phyloP scores from a whole-genome alignment of 2,113 vertebrate genomes.

The Clinocottus analis region DNA sequence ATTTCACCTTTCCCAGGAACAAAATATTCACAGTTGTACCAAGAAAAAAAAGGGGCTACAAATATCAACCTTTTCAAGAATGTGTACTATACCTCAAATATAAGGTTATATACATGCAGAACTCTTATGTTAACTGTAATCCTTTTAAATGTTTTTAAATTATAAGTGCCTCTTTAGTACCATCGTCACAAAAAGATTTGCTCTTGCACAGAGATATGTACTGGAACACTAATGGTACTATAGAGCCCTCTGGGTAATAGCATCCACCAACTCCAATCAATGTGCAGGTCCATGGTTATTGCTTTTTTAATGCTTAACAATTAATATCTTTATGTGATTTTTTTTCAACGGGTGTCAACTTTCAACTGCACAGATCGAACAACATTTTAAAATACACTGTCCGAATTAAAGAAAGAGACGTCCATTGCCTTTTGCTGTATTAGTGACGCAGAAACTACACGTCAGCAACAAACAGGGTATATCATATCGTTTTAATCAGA shows the following conservation, averaged over 20 bases:
- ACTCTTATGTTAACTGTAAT: neutral
- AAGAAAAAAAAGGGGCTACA: no score
- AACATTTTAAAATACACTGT: neutral
- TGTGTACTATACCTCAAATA: neutral
- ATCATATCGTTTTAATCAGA: slow-evolving; percentile 38
- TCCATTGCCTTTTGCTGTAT: neutral
- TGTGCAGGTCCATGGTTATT: neutral
- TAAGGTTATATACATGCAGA: neutral
- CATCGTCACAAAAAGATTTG: slow-evolving; percentile 12
- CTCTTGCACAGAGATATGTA: slow-evolving; percentile 4
- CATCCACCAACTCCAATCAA: slow-evolving; percentile 11
- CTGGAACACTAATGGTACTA: slow-evolving; percentile 31
- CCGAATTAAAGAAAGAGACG: neutral
- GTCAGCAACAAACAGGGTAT: slow-evolving; percentile 5
- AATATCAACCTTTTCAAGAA: slow-evolving; percentile 5
- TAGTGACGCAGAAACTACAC: slow-evolving; percentile 5
- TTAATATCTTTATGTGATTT: neutral
- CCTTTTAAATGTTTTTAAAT: neutral
- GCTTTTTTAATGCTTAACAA: slow-evolving; percentile 22
- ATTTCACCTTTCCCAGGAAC: neutral
- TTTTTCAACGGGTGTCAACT: neutral
- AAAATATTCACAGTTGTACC: neutral
- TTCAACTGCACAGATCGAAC: slow-evolving; percentile 3
- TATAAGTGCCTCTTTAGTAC: neutral
- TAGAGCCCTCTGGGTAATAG: slow-evolving; percentile 22